Evolutionary conservation across 64 coral and sea anemone genomes (phyloP), one percentile per base, ranked within the genome.

Genomic region (Montipora cactus): DNA sequence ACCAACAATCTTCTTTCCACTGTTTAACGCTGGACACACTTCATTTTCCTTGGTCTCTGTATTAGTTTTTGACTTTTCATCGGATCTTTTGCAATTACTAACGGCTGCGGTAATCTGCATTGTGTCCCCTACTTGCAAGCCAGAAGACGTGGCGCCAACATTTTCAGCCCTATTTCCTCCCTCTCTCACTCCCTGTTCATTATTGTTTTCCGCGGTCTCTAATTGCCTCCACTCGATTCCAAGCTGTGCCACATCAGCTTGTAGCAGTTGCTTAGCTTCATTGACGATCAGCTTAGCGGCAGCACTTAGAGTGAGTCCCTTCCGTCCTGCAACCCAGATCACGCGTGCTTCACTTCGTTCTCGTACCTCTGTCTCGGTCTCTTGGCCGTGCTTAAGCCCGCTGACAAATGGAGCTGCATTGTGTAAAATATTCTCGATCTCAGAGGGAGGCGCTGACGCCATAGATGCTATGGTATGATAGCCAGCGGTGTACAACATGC

Each of bases 401-500:
- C 98, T 99, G 89, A 91, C 77, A 59, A 99, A 99, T 14, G 98
- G 95, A 59, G 78, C 80, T 62, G 98, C 98, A 75, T 96, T 99
- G 4, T 93, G 87, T n/a, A 96, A 67, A 7, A 94, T 89, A 66
- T 93, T 89, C 45, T 99, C 98, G 20, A 99, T 53, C 71, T 92
- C 98, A 50, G 16, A 81, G 19, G 72, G 74, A 53, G 84, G 83
- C 28, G 95, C 92, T 4, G 92, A 53, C 46, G 98, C 95, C 28
- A 99, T 71, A 18, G 92, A 84, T 46, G 95, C 86, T 46, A 99
- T 76, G 25, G 92, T 99, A 52, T 96, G 98, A 84, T 94, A 99
- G 47, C 98, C 98, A 85, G 98, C 94, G 80, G 72, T 99, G 50
- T 99, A 99, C 77, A 99, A 23, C 84, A 99, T 92, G 76, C 98